Conservation (phyloP, 2,888 invertebrate genomes). For the Trimorus sp. region DNA sequence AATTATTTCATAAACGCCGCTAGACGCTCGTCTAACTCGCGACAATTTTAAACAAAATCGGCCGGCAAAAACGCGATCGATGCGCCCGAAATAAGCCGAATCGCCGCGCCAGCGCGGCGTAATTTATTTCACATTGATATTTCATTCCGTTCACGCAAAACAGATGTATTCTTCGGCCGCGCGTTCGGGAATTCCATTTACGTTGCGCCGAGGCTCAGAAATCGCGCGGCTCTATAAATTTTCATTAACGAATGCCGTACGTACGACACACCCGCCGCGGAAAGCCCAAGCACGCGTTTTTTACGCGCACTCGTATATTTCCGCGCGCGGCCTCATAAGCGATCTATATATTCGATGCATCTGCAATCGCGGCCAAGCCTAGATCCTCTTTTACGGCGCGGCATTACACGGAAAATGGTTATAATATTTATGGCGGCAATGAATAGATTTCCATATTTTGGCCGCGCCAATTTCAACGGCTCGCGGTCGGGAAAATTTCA, state of each 20-base stretch:
- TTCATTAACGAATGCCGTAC: slow-evolving; percentile 64
- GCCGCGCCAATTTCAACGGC: slow-evolving; percentile 24
- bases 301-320: slow-evolving; percentile 58
- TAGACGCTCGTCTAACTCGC: slow-evolving; percentile 2
- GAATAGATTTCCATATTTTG: slow-evolving; percentile 59
- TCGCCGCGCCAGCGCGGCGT: not conserved
- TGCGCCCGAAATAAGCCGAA: no score
- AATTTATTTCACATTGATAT: slow-evolving; percentile 35
- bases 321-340: slow-evolving; percentile 33
- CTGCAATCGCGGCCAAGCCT: slow-evolving; percentile 56
- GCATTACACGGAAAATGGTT: slow-evolving; percentile 55
- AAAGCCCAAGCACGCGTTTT: slow-evolving; percentile 50
- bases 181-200: slow-evolving; percentile 34
- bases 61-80: no score
- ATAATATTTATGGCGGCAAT: slow-evolving; percentile 59
- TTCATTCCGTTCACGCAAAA: slow-evolving; percentile 28
- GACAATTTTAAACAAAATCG: no score
- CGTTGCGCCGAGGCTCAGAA: slow-evolving; percentile 51
- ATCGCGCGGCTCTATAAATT: slow-evolving; percentile 71
- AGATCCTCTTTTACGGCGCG: slow-evolving; percentile 57
- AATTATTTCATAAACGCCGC: slow-evolving; percentile 38
- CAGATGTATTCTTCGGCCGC: slow-evolving; percentile 35
- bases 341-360: slow-evolving; percentile 54
- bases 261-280: slow-evolving; percentile 50
- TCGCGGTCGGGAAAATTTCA: slow-evolving; percentile 15